Conservation (phyloP, 1,140 invertebrate species). For the Drosophila triauraria region DNA sequence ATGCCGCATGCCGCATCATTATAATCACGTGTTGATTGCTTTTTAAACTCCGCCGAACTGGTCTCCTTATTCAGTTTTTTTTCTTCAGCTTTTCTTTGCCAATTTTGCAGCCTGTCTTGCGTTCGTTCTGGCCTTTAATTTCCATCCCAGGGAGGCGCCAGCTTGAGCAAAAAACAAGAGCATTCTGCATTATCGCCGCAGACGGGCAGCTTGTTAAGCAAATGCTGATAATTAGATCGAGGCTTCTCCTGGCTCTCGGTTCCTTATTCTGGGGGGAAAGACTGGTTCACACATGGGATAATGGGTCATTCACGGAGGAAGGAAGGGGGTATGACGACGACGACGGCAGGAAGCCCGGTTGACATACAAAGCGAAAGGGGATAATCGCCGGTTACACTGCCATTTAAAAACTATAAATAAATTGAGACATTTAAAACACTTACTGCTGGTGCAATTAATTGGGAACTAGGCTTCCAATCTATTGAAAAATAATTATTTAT, state of each 20-base stretch:
- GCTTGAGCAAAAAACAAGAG: slow-evolving; percentile 42
- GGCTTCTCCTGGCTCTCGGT: not conserved
- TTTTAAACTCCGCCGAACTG: slow-evolving; percentile 71
- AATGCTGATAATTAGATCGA: slow-evolving; percentile 56
- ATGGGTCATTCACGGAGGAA: slow-evolving; percentile 27
- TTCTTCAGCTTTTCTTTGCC: not conserved
- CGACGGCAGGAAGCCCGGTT: slow-evolving; percentile 33
- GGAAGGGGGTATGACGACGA: not conserved
- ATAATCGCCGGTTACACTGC: slow-evolving; percentile 14
- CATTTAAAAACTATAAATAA: slow-evolving; percentile 26
- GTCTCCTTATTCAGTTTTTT: slow-evolving; percentile 10
- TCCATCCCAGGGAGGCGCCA: slow-evolving; percentile 52
- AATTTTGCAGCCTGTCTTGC: slow-evolving; percentile 9
- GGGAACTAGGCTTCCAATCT: not conserved
- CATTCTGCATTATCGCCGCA: slow-evolving; percentile 47
- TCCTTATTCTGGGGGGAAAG: slow-evolving; percentile 1
- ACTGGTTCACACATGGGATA: slow-evolving; percentile 49
- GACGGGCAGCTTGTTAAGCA: slow-evolving; percentile 57
- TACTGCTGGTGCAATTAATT: no score
- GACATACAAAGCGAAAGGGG: slow-evolving; percentile 41
- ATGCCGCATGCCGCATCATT: slow-evolving; percentile 74
- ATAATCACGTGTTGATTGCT: slow-evolving; percentile 83
- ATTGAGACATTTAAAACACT: slow-evolving; percentile 23
- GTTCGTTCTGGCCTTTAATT: slow-evolving; percentile 50
- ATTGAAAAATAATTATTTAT: no score